Evolutionary conservation across 2,888 invertebrate species (phyloP).

Genomic region (Watsonalla binaria): DNA sequence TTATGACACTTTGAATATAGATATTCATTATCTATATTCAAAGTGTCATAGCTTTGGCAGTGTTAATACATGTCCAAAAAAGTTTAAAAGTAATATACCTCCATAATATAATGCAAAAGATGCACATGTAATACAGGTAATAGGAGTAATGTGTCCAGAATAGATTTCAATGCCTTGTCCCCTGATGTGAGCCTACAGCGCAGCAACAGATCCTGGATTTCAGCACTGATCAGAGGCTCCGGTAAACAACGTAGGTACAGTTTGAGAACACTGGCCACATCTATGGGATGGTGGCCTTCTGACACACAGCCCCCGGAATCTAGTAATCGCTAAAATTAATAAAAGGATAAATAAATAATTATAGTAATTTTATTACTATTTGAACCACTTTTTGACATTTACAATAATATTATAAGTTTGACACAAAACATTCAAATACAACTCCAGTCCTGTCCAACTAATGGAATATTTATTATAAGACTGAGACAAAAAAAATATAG

Average conservation of each 20-base stretch:
- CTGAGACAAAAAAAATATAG: too few relatives aligned
- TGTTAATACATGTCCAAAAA: too few relatives aligned
- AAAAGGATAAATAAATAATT: background rate
- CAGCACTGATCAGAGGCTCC: slow-evolving; percentile 85
- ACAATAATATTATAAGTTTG: too few relatives aligned
- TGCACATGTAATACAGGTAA: slow-evolving; percentile 88
- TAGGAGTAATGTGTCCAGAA: slow-evolving; percentile 84
- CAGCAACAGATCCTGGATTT: slow-evolving; percentile 89
- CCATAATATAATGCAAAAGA: slow-evolving; percentile 89
- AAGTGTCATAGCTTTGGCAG: too few relatives aligned
- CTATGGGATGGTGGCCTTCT: slow-evolving; percentile 87
- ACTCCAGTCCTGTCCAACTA: too few relatives aligned
- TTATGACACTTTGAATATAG: too few relatives aligned
- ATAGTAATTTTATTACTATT: too few relatives aligned
- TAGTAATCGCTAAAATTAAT: slow-evolving; percentile 75
- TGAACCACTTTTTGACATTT: too few relatives aligned
- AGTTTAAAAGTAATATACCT: too few relatives aligned
- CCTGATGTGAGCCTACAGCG: slow-evolving; percentile 80
- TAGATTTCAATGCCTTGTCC: slow-evolving; percentile 79
- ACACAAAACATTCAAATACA: too few relatives aligned
- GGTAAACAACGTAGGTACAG: slow-evolving; percentile 91
- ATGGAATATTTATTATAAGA: too few relatives aligned
- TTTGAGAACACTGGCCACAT: slow-evolving; percentile 92
- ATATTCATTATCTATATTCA: too few relatives aligned
- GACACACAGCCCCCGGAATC: slow-evolving; percentile 85